Conservation (phyloP, 2,113 vertebrate genomes). For the Pomatorhinus ruficollis region DNA sequence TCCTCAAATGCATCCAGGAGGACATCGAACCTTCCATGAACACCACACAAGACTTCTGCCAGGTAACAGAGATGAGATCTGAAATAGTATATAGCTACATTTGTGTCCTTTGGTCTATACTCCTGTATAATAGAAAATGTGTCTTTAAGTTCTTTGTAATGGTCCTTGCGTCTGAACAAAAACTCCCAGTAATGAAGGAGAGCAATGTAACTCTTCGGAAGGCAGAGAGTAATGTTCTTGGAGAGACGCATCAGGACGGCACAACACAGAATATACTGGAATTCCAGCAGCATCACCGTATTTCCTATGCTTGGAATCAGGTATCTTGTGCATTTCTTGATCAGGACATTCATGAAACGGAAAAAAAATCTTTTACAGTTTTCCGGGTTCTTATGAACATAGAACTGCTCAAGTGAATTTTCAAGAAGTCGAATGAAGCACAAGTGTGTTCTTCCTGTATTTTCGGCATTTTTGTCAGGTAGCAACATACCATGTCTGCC, state of each 20-base stretch:
- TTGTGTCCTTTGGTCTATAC: slow-evolving; percentile 71
- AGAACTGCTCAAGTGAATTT: slow-evolving; percentile 74
- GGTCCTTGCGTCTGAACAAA: slow-evolving; percentile 66
- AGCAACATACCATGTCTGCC: slow-evolving; percentile 78
- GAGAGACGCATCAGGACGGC: slow-evolving; percentile 71
- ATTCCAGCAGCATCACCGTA: slow-evolving; percentile 75
- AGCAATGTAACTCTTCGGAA: slow-evolving; percentile 80
- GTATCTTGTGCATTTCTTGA: slow-evolving; percentile 67
- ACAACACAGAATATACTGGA: slow-evolving; percentile 77
- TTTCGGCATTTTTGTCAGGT: slow-evolving; percentile 56
- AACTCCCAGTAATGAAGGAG: slow-evolving; percentile 80
- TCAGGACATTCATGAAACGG: slow-evolving; percentile 80
- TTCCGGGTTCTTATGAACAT: slow-evolving; percentile 67
- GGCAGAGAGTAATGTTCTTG: slow-evolving; percentile 64
- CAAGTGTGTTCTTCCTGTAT: slow-evolving; percentile 53
- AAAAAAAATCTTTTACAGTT: slow-evolving; percentile 75
- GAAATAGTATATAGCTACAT: slow-evolving; percentile 58
- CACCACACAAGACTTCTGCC: slow-evolving; percentile 71
- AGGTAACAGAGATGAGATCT: slow-evolving; percentile 74
- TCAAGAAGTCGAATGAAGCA: slow-evolving; percentile 81
- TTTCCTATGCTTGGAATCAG: slow-evolving; percentile 77
- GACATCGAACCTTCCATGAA: slow-evolving; percentile 68
- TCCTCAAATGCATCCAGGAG: slow-evolving; percentile 75
- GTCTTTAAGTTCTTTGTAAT: slow-evolving; percentile 33
- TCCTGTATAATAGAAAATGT: slow-evolving; percentile 76